Conservation (phyloP, 1,140 invertebrate genomes). For the Wiebesia pumilae region DNA sequence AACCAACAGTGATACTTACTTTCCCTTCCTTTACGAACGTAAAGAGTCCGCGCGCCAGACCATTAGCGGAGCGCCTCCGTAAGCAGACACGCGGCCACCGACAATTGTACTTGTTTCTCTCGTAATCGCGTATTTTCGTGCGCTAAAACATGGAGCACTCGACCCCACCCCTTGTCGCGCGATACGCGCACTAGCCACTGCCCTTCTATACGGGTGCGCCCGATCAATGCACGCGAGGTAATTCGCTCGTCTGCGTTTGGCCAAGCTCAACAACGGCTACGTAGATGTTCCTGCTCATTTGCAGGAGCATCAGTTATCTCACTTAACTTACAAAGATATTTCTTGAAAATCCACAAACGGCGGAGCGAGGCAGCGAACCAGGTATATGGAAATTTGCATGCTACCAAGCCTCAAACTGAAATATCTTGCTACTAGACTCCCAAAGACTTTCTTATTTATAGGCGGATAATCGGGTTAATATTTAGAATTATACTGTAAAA, state of each 20-base stretch:
- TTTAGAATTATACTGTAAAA: background rate
- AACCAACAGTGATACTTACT: conserved; percentile 67
- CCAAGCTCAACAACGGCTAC: too few species aligned
- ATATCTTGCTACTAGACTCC: background rate
- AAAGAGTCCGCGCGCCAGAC: conserved; percentile 59
- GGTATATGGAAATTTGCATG: background rate
- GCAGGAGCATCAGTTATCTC: too few species aligned
- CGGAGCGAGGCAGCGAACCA: too few species aligned
- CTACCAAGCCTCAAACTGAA: background rate
- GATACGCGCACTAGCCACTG: too few species aligned
- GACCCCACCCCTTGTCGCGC: background rate
- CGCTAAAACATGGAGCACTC: background rate
- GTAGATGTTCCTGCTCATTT: too few species aligned
- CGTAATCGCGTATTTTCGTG: conserved; percentile 43
- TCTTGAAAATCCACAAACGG: too few species aligned
- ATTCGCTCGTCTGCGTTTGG: too few species aligned
- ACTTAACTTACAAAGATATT: too few species aligned
- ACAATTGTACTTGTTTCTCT: conserved; percentile 58
- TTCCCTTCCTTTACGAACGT: conserved; percentile 73
- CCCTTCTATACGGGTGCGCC: background rate
- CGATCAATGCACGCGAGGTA: background rate
- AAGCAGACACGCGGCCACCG: background rate
- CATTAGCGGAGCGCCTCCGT: conserved; percentile 57
- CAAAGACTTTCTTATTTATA: background rate
- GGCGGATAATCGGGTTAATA: background rate